These are phyloP conservation scores for Saccostrea glomerata DNA, from an alignment of 1,140 invertebrate genomes.

Conservation along the genomic window DNA sequence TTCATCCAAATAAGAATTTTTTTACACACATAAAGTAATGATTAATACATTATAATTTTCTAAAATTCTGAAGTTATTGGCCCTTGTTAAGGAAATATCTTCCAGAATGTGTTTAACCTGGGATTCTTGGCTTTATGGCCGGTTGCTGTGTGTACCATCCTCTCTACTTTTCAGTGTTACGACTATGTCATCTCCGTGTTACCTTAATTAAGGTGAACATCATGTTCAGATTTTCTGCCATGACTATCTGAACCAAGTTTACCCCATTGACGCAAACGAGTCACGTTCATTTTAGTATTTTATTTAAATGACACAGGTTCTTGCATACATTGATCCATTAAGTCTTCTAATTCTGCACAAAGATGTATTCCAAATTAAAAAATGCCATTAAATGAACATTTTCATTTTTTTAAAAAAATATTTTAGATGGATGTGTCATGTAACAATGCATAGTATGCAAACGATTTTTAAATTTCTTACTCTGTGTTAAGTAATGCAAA, in stretches of 20 bases:
- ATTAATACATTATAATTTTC: neutral
- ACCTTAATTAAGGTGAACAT: neutral
- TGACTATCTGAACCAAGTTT: neutral
- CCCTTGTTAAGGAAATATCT: neutral
- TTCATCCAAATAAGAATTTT: neutral
- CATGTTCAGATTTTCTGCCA: neutral
- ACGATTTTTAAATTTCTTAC: too few relatives aligned
- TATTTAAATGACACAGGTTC: neutral
- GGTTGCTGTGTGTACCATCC: neutral
- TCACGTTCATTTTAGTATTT: constrained; percentile 2
- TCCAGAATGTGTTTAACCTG: neutral
- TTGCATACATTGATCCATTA: neutral
- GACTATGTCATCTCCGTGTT: neutral
- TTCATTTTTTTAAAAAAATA: neutral
- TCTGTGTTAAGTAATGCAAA: too few relatives aligned
- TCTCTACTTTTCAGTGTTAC: neutral
- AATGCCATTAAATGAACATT: neutral
- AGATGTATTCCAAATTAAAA: neutral
- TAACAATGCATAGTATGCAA: too few relatives aligned
- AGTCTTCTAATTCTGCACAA: neutral
- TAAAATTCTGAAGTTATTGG: neutral
- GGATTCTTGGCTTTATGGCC: neutral
- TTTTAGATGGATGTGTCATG: too few relatives aligned
- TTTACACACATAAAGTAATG: neutral
- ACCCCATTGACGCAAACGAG: neutral